Percentiles rank a stretch among this genome's conserved stretches.
These are phyloP conservation scores for Torymus tubicola DNA, from an alignment of 2,888 invertebrate species.

Conservation along the genomic window DNA sequence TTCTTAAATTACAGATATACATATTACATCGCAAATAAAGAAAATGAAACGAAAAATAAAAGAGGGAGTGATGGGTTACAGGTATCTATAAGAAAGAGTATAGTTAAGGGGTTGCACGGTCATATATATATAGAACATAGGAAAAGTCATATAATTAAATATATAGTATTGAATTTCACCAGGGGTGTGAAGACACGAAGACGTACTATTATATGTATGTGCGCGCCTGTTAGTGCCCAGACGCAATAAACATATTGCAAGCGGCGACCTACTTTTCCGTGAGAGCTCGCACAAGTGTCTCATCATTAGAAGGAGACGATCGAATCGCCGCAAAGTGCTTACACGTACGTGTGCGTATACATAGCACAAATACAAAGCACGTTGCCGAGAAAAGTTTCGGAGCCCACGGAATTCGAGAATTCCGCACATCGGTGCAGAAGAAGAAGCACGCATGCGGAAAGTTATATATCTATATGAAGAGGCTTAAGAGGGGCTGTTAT, in stretches of 20 bases:
- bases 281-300: conserved; percentile 1
- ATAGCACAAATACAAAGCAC: too few species aligned
- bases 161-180: conserved; percentile 52
- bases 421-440: too few species aligned
- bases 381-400: too few species aligned
- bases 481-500: too few species aligned
- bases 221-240: not conserved
- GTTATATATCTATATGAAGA: too few species aligned
- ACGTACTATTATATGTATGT: not conserved
- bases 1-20: conserved; percentile 1
- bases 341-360: not conserved
- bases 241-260: conserved; percentile 33
- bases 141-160: not conserved
- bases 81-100: too few species aligned
- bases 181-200: conserved; percentile 22
- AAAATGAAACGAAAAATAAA: conserved; percentile 36
- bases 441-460: too few species aligned
- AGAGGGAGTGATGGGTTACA: not conserved
- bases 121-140: conserved; percentile 2
- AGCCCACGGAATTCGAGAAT: too few species aligned
- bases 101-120: not conserved
- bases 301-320: conserved; percentile 38
- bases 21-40: conserved; percentile 35
- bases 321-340: conserved; percentile 32
- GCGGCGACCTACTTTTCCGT: conserved; percentile 51